phyloP scores from a whole-genome alignment of 2,888 invertebrate genomes.

The Leucophenga maculata region DNA sequence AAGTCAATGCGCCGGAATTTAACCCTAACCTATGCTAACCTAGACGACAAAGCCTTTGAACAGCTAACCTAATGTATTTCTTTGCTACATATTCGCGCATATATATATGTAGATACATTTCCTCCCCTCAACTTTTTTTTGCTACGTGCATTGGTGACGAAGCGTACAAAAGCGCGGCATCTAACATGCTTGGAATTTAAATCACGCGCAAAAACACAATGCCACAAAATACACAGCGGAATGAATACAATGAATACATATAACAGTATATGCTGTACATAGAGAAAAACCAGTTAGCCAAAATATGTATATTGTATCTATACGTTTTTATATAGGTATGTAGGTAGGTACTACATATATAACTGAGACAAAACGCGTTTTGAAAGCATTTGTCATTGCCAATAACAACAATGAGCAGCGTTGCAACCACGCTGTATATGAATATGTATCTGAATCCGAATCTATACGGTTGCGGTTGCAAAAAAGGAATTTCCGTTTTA shows the following conservation, averaged over 20 bases:
- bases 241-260: background rate
- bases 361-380: background rate
- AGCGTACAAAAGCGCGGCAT: conserved; percentile 1
- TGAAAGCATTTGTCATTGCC: conserved; percentile 17
- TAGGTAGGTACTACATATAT: too few species aligned
- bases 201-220: conserved; percentile 15
- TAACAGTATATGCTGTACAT: background rate
- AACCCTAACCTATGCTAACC: conserved; percentile 24
- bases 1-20: conserved; percentile 19
- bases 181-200: conserved; percentile 14
- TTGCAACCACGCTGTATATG: background rate
- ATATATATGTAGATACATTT: background rate
- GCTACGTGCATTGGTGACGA: background rate
- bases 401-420: conserved; percentile 3
- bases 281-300: too few species aligned
- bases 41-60: background rate
- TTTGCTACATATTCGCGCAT: background rate
- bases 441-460: background rate
- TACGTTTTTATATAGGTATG: background rate
- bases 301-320: background rate
- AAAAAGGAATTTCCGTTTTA: conserved; percentile 25
- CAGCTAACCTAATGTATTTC: background rate
- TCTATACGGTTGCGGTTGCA: background rate
- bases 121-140: background rate
- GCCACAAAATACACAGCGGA: background rate